Evolutionary conservation across 2,113 vertebrate species (phyloP).

Genomic region (Rhabdomys dilectus): DNA sequence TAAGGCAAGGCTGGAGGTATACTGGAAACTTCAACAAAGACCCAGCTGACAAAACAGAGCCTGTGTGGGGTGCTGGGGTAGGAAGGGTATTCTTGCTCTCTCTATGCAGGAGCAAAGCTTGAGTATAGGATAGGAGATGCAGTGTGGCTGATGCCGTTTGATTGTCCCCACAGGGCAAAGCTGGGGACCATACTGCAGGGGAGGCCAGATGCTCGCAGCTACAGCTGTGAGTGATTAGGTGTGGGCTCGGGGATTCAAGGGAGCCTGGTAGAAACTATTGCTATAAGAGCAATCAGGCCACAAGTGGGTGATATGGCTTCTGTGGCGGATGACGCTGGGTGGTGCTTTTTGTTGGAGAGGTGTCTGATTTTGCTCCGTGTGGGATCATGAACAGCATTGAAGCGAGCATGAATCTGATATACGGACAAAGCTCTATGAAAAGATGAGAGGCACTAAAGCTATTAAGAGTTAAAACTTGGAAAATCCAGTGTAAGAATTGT

Average conservation of each 20-base stretch:
- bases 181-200: not conserved
- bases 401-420: not conserved
- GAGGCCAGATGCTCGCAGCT: not conserved
- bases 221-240: not conserved
- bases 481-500: not conserved
- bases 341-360: not conserved
- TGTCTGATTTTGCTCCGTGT: not conserved
- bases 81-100: accelerated
- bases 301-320: not conserved
- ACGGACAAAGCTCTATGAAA: not conserved
- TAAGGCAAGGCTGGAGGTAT: slow-evolving; percentile 40
- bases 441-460: not conserved
- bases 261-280: not conserved
- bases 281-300: not conserved
- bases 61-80: not conserved
- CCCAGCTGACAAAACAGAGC: slow-evolving; percentile 56
- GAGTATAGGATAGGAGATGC: not conserved
- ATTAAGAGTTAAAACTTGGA: not conserved
- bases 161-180: not conserved
- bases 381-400: not conserved
- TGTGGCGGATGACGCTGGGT: no score
- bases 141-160: no score
- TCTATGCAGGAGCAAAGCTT: not conserved
- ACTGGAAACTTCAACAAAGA: slow-evolving; percentile 38
- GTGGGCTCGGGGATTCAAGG: not conserved